Evolutionary conservation across 2,113 vertebrate species (phyloP).

Genomic region (Mungos mungo): DNA sequence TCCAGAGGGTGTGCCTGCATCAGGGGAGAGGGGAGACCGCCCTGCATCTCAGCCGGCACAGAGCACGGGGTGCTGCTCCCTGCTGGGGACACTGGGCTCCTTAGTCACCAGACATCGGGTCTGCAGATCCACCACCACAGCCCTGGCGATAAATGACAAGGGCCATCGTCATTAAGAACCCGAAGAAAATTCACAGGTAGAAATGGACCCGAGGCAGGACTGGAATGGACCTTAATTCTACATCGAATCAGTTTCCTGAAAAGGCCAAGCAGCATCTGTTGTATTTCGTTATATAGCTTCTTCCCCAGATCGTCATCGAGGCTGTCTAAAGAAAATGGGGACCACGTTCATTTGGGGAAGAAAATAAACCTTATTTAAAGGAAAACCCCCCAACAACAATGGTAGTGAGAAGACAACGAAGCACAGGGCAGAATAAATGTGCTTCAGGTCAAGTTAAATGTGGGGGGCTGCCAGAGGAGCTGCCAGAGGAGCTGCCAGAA

Average conservation of each 20-base stretch:
- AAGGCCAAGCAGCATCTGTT: background rate
- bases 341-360: background rate
- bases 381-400: background rate
- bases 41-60: fast-evolving
- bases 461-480: no score
- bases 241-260: background rate
- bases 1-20: conserved; percentile 94
- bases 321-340: background rate
- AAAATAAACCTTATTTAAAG: background rate
- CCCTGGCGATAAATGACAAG: fast-evolving
- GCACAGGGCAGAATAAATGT: background rate
- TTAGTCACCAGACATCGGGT: background rate
- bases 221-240: background rate
- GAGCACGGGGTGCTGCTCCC: fast-evolving
- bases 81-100: background rate
- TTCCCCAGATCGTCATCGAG: background rate
- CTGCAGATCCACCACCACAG: fast-evolving
- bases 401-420: background rate
- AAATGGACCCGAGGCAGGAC: background rate
- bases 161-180: background rate
- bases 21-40: background rate
- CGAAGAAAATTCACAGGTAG: background rate
- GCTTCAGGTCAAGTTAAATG: background rate
- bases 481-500: no score
- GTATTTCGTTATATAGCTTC: background rate